Evolutionary conservation across 2,888 invertebrate species (phyloP), one percentile per base, ranked within the genome.

Genomic region (Epistrophella euchroma): DNA sequence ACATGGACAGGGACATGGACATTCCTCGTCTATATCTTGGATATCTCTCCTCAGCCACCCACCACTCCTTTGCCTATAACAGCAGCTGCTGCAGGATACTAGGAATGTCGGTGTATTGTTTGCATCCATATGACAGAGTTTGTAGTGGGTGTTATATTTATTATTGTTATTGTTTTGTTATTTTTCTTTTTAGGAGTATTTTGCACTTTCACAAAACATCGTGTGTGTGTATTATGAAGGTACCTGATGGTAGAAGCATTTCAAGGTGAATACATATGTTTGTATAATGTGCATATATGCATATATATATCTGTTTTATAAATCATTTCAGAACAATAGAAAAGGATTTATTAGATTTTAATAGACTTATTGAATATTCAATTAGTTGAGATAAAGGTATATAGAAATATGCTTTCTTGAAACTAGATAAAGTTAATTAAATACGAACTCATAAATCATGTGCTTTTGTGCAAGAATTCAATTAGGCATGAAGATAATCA

Each of bases 341-440:
- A 55, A 66, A 68, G 77, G 43, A 52, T 52, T 60, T 77, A 77
- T 77, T 77, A 68, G 60, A 68, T 83, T 77, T 80, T 84, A 80
- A 84, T 79, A 52, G 78, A 70, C 45, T 55, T 80, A 84, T 84
- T 70, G 70, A 78, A 71, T 75, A 52, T 80, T 80, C 64, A 66
- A 19, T 52, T 64, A 71, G 66, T 60, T 72, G 66, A 84, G 43
- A 52, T 47, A 32, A n/a, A n/a, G 25, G 25, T 32, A 32, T 32
- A 32, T 6, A 43, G 47, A 35, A 56, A 11, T 40, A 66, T n/a
- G 19, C 25, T 68, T 43, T 58, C 66, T 82, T 66, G 40, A 64
- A 28, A 22, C 17, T 11, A 52, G 37, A 68, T 50, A 68, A 52
- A 56, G 60, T 70, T 78, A 78, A 83, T 83, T 78, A 74, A 78